These are phyloP conservation scores for Denticeps clupeoides DNA, from an alignment of 2,797 vertebrate species.

Conservation along the genomic window DNA sequence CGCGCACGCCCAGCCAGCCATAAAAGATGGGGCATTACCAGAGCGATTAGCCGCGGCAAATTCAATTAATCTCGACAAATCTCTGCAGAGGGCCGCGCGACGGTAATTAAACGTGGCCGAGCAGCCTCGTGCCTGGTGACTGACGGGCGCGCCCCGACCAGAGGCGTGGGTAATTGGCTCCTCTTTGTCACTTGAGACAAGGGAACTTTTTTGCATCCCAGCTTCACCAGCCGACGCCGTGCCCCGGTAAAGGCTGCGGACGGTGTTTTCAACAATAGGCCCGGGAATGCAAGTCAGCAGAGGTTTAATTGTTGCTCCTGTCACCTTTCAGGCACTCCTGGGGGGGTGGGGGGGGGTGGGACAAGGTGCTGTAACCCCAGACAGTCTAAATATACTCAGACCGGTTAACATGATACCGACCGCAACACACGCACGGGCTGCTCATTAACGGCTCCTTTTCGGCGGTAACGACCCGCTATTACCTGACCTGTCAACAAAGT, in stretches of 20 bases:
- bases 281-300: slow-evolving; percentile 59
- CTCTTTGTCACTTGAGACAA: slow-evolving; percentile 49
- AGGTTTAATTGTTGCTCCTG: slow-evolving; percentile 54
- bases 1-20: slow-evolving; percentile 39
- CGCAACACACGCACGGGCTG: not conserved
- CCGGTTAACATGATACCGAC: slow-evolving; percentile 3
- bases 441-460: too few relatives aligned
- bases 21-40: slow-evolving; percentile 54
- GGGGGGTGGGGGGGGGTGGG: too few relatives aligned
- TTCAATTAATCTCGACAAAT: slow-evolving; percentile 72
- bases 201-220: slow-evolving; percentile 48
- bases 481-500: too few relatives aligned
- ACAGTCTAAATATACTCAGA: not conserved
- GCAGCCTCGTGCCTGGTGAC: slow-evolving; percentile 38
- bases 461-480: too few relatives aligned
- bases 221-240: not conserved
- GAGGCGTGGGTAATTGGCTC: slow-evolving; percentile 58
- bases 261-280: too few relatives aligned
- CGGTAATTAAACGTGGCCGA: slow-evolving; percentile 63
- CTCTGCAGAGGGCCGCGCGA: slow-evolving; percentile 61
- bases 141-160: slow-evolving; percentile 23
- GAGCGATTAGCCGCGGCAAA: slow-evolving; percentile 59
- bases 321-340: slow-evolving; percentile 28
- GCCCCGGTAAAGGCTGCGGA: too few relatives aligned
- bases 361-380: too few relatives aligned